These are phyloP conservation scores for Cydia pomonella DNA, from an alignment of 1,140 invertebrate genomes.

Conservation along the genomic window DNA sequence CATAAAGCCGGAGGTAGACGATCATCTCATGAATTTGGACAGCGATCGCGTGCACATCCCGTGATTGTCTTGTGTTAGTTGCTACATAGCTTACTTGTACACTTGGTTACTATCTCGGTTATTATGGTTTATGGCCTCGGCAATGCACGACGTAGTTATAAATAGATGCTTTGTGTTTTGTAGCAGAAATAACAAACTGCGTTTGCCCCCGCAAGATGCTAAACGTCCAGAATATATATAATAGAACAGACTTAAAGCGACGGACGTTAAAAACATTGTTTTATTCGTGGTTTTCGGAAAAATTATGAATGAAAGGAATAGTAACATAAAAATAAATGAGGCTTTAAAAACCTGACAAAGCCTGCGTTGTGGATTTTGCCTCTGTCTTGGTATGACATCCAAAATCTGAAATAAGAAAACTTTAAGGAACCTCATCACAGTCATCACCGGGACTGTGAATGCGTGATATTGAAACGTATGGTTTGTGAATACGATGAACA, in stretches of 20 bases:
- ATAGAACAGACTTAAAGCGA: too few relatives aligned
- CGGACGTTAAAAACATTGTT: too few relatives aligned
- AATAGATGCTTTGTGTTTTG: not conserved
- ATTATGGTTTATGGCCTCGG: not conserved
- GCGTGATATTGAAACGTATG: too few relatives aligned
- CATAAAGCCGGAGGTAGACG: not conserved
- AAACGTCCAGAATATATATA: not conserved
- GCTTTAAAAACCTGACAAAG: too few relatives aligned
- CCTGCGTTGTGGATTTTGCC: too few relatives aligned
- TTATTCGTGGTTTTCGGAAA: too few relatives aligned
- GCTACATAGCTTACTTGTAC: not conserved
- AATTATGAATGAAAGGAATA: too few relatives aligned
- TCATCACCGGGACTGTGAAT: too few relatives aligned
- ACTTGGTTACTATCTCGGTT: not conserved
- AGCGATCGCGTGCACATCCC: not conserved
- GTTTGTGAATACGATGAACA: too few relatives aligned
- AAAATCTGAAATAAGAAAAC: too few relatives aligned
- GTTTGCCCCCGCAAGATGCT: not conserved
- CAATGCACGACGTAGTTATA: not conserved
- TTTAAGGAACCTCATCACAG: too few relatives aligned
- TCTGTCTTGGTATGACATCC: too few relatives aligned
- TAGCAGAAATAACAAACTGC: not conserved
- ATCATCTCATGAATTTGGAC: slow-evolving; percentile 8
- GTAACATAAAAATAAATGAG: not conserved
- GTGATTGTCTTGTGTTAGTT: not conserved